These are phyloP conservation scores for Anastatus disparis DNA, from an alignment of 1,140 invertebrate species.

Conservation along the genomic window DNA sequence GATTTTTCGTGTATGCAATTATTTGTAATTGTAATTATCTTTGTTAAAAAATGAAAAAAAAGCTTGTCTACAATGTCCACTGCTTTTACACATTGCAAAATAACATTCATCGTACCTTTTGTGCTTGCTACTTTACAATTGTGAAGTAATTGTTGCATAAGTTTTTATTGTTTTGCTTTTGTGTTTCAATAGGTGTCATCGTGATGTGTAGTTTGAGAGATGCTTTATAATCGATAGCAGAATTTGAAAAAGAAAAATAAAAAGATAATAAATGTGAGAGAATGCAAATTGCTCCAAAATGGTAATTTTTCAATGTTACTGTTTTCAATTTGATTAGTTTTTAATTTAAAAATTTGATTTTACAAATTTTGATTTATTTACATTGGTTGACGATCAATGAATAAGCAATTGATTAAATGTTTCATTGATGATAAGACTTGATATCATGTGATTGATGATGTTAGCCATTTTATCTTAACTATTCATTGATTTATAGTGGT, in stretches of 20 bases:
- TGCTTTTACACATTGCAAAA: too few species aligned
- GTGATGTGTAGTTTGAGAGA: not conserved
- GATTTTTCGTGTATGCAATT: not conserved
- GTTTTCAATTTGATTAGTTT: too few species aligned
- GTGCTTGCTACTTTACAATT: too few species aligned
- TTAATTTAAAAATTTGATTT: not conserved
- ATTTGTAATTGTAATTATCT: not conserved
- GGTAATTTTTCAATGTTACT: constrained; percentile 11
- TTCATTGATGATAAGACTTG: too few species aligned
- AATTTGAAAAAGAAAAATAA: not conserved
- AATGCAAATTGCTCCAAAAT: constrained; percentile 21
- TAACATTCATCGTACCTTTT: too few species aligned
- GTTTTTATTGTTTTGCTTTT: constrained; percentile 16
- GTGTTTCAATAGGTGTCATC: not conserved
- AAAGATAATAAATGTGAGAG: not conserved
- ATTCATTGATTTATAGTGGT: too few species aligned
- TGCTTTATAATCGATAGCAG: not conserved
- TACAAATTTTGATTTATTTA: not conserved
- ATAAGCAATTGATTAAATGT: not conserved
- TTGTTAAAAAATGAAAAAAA: too few species aligned
- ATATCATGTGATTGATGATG: not conserved
- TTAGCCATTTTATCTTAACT: too few species aligned
- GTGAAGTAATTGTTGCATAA: constrained; percentile 26
- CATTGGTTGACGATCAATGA: too few species aligned
- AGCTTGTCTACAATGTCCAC: too few species aligned